A percentile compares a stretch with the other conserved stretches of the same genome.
phyloP scores from a whole-genome alignment of 2,888 invertebrate species.

The Ariolimax columbianus region DNA sequence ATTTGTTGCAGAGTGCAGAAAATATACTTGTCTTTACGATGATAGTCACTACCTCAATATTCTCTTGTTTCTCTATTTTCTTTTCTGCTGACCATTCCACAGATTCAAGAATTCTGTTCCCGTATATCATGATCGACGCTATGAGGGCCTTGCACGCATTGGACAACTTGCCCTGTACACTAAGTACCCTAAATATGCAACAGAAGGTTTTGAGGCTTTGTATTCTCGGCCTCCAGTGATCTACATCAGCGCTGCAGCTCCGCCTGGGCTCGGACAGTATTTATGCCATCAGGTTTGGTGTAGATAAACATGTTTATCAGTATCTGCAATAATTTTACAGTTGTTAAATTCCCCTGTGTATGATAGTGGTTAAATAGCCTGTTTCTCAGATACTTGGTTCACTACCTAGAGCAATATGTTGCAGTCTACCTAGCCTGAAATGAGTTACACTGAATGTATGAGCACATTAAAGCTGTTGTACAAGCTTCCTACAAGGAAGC shows the following conservation, averaged over 20 bases:
- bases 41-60: too few relatives aligned
- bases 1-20: too few relatives aligned
- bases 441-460: too few relatives aligned
- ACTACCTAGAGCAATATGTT: too few relatives aligned
- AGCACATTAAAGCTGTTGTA: too few relatives aligned
- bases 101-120: constrained; percentile 90
- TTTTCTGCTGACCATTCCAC: constrained; percentile 47
- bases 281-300: constrained; percentile 75
- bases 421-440: too few relatives aligned
- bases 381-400: too few relatives aligned
- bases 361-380: too few relatives aligned
- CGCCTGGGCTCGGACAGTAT: constrained; percentile 77
- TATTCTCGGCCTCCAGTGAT: constrained; percentile 88
- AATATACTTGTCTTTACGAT: too few relatives aligned
- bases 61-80: too few relatives aligned
- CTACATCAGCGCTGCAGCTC: constrained; percentile 79
- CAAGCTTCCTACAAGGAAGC: too few relatives aligned
- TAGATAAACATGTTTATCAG: background rate
- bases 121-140: constrained; percentile 91
- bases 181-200: constrained; percentile 88
- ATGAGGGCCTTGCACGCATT: constrained; percentile 90
- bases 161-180: constrained; percentile 88
- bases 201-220: constrained; percentile 90
- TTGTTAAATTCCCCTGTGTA: too few relatives aligned
- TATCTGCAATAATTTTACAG: background rate